Evolutionary conservation across 2,888 invertebrate species (phyloP), one percentile per base, ranked within the genome.

Genomic region (Drosophila koepferae): DNA sequence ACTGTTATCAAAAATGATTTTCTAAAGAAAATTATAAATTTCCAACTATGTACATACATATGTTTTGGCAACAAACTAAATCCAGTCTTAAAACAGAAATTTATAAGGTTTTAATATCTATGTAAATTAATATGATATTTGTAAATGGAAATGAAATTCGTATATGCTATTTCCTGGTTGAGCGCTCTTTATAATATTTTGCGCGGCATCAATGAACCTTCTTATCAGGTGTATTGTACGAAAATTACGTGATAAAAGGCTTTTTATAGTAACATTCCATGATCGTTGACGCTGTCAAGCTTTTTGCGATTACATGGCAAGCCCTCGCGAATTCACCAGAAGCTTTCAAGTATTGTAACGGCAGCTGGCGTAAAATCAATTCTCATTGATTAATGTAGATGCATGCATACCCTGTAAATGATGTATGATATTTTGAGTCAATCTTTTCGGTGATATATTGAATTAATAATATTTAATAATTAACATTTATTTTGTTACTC

Each of bases 161-260:
- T 28, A n/a, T 31, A 10, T 6, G 31, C 1, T 14, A 8, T 48
- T 48, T 48, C 59, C 18, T 8, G n/a, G 16, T 9, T 54, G 23
- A 9, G n/a, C 6, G 12, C 55, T 0, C 1, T 12, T 36, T 40
- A 7, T 2, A 0, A 23, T 16, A 14, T 53, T 63, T 36, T 20
- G 8, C 31, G 23, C 69, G 70, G 51, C 80, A 65, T 65, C 64
- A 74, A 48, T 75, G 80, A 79, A 79, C 77, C 43, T 49, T 20
- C 49, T 80, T 77, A 77, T 77, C 77, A 63, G 53, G 31, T 10
- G 23, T 43, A 23, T 23, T 46, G 23, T 16, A 51, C 44, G 18
- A 44, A 38, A 46, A 61, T 62, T 59, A 74, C 80, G 46, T 34
- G 55, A 41, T 46, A 46, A 34, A 38, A 20, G 23, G 31, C 14